Conservation (phyloP, 2,797 vertebrate genomes). For the Sarcophilus harrisii region DNA sequence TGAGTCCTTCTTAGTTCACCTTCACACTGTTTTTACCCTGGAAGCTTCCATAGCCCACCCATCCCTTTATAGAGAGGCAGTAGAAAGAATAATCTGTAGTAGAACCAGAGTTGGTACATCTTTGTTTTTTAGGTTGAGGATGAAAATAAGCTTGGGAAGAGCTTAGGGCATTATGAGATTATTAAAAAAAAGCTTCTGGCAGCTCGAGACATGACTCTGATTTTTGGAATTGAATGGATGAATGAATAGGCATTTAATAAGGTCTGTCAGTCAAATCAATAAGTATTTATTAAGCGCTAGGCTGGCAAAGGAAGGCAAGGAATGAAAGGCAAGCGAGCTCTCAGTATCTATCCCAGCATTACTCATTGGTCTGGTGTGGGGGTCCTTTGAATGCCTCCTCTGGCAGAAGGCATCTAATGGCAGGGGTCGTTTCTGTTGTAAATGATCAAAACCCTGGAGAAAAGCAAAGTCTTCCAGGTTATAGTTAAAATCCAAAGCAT, state of each 20-base stretch:
- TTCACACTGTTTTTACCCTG: not conserved
- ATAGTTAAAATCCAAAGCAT: not conserved
- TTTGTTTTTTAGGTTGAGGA: not conserved
- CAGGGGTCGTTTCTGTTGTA: not conserved
- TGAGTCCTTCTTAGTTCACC: not conserved
- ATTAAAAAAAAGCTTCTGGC: not conserved
- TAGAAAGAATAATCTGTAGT: not conserved
- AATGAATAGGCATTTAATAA: not conserved
- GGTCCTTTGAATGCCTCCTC: not conserved
- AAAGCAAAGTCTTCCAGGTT: not conserved
- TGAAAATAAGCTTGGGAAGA: not conserved
- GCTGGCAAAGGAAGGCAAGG: not conserved
- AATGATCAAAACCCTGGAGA: not conserved
- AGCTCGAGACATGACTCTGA: not conserved
- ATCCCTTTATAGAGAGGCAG: not conserved
- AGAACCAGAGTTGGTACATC: not conserved
- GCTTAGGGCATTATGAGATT: not conserved
- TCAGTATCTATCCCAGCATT: not conserved
- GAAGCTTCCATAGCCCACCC: not conserved
- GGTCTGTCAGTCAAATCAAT: not conserved
- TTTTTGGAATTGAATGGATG: not conserved
- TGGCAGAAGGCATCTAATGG: not conserved
- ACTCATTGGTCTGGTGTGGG: not conserved
- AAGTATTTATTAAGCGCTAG: not conserved
- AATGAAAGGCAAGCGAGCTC: not conserved